Conservation (phyloP, 2,113 vertebrate genomes). For the Pterocles orientalis region DNA sequence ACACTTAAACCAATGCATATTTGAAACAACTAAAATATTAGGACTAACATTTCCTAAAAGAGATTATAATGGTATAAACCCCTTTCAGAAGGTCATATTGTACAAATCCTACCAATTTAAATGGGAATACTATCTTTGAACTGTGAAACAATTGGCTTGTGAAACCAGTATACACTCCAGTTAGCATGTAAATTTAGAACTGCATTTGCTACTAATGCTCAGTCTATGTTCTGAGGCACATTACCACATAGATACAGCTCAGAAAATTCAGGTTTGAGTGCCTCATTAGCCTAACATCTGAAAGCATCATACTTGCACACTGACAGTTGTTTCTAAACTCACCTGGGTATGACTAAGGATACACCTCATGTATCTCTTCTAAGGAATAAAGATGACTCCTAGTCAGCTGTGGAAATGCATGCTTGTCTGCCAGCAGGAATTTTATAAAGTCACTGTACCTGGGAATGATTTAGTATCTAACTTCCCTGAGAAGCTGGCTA, state of each 20-base stretch:
- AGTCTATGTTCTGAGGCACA: neutral
- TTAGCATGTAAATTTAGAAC: neutral
- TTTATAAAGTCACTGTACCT: neutral
- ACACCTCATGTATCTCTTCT: neutral
- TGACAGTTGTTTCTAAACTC: neutral
- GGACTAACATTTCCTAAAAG: conserved; percentile 37
- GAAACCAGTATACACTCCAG: neutral
- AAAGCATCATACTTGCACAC: neutral
- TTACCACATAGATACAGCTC: neutral
- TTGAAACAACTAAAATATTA: conserved; percentile 23
- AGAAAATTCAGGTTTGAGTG: neutral
- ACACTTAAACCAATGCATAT: neutral
- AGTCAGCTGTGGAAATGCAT: neutral
- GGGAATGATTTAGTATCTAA: neutral
- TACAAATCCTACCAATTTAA: conserved; percentile 11
- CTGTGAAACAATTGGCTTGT: neutral
- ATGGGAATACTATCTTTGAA: neutral
- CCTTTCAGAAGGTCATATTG: neutral
- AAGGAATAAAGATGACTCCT: neutral
- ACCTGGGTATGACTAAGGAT: neutral
- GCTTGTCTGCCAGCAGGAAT: neutral
- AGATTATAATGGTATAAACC: conserved; percentile 26
- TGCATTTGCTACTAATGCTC: neutral
- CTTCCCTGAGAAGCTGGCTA: neutral
- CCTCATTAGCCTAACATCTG: neutral